Evolutionary conservation across 2,113 vertebrate species (phyloP).

Genomic region (Bos taurus): ARS-UCD2.0 NC_037334.1:15923501-15924000

Average conservation of each 20-base stretch:
- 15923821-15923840: not conserved
- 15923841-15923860: not conserved
- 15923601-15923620: not conserved
- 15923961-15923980: not conserved
- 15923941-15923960: not conserved
- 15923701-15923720: not conserved
- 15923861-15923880: not conserved
- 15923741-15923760: not conserved
- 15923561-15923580: not conserved
- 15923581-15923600: not conserved
- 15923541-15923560: not conserved
- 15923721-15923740: not conserved
- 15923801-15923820: not conserved
- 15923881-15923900: accelerated
- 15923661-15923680: not conserved
- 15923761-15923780: not conserved
- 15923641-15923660: not conserved
- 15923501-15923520: not conserved
- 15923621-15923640: not conserved
- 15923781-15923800: not conserved
- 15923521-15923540: not conserved
- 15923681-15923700: not conserved
- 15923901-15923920: not conserved
- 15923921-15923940: not conserved
- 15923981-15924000: not conserved